phyloP scores from a whole-genome alignment of 2,113 vertebrate genomes.

The Calidris pugnax region DNA sequence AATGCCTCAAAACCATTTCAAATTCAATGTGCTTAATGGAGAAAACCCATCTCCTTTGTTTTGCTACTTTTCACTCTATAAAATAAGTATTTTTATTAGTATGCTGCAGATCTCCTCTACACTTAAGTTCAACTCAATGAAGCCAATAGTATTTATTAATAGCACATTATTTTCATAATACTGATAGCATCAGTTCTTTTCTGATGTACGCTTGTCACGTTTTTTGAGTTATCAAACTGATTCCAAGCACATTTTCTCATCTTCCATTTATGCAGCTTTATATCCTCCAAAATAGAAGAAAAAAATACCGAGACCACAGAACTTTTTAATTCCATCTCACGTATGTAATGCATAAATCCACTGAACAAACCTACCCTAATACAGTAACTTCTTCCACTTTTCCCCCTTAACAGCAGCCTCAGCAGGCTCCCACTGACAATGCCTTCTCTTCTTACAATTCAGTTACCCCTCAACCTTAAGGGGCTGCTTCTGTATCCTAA shows the following conservation, averaged over 20 bases:
- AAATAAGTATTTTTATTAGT: not conserved
- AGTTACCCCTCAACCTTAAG: not conserved
- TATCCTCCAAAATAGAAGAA: not conserved
- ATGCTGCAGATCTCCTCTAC: not conserved
- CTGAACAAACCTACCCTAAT: not conserved
- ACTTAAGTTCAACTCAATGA: not conserved
- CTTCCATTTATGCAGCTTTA: not conserved
- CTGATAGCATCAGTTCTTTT: not conserved
- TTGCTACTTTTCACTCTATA: not conserved
- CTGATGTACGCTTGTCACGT: not conserved
- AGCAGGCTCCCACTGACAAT: not conserved
- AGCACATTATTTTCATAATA: not conserved
- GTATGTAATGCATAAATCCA: not conserved
- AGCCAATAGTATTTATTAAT: not conserved
- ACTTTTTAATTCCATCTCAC: not conserved
- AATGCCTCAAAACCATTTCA: not conserved
- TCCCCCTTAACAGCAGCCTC: not conserved
- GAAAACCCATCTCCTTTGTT: not conserved
- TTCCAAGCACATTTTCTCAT: not conserved
- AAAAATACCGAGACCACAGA: not conserved
- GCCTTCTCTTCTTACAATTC: not conserved
- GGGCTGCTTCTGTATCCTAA: not conserved
- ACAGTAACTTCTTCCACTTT: not conserved
- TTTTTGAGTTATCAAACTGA: not conserved
- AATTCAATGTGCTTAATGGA: not conserved